Evolutionary conservation across 2,797 vertebrate species (phyloP), one percentile per base, ranked within the genome.

Genomic region (Linurgus olivaceus): DNA sequence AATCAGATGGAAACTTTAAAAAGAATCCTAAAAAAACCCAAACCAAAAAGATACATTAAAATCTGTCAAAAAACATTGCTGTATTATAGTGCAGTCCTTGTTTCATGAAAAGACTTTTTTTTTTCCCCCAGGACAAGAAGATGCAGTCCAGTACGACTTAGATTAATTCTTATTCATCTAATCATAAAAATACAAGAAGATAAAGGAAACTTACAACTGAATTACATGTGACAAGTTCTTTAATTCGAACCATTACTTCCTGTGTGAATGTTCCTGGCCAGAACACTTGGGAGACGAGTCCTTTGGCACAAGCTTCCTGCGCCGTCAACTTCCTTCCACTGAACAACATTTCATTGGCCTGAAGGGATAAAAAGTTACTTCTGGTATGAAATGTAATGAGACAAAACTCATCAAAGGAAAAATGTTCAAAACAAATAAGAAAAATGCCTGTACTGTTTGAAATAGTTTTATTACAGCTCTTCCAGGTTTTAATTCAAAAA

Each of bases 241-340:
- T 99, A 96, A 99, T 98, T 76, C 99, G 98, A 95, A 99, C 98
- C 99, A 99, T 99, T 84, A 99, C 99, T 98, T 99, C 99, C 97
- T 99, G 99, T 65, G 98, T 99, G 97, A 99, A 99, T 15, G 99
- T 99, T 90, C 98, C 99, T 0, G 99, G 99, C 99, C 99, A 99
- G 47, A 99, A 98, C 82, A 99, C 99, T 98, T 99, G 99, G 20
- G 99, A 99, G 61, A 99, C 99, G 94, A 99, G 96, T 85, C 99
- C 99, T 96, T 99, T 99, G 86, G 98, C 98, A 90, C 99, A 99
- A 3, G 99, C 99, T 97, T 99, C 99, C 98, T 99, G 99, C 2
- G 99, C 99, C 0, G 99, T 99, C 97, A 99, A 40, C 98, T 99
- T 99, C 96, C 99, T 98, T 90, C 99, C 99, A 20, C 99, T 99